Evolutionary conservation across 1,140 invertebrate species (phyloP).

Genomic region (Camponotus vicinus): DNA sequence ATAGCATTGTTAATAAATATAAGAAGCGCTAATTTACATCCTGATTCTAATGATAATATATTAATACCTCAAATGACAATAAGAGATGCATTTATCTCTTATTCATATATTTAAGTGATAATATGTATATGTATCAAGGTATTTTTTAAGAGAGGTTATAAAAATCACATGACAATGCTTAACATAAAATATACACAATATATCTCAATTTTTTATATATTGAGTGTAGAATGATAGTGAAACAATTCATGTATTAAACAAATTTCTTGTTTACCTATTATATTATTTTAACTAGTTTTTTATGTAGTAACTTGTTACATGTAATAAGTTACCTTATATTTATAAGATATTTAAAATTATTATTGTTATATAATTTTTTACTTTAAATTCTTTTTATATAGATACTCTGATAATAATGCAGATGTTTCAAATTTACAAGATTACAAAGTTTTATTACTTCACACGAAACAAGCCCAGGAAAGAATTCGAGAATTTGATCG

Average conservation of each 20-base stretch:
- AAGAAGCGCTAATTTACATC: conserved; percentile 20
- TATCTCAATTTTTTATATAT: not conserved
- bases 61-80: conserved; percentile 73
- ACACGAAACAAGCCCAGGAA: conserved; percentile 75
- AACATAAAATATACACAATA: conserved; percentile 17
- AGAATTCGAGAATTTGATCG: conserved; percentile 82
- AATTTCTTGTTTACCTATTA: not conserved
- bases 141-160: conserved; percentile 3
- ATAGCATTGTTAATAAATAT: conserved; percentile 33
- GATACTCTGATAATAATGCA: conserved; percentile 27
- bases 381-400: conserved; percentile 42
- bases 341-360: conserved; percentile 8
- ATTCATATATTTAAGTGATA: not conserved
- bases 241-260: not conserved
- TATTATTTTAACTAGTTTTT: not conserved
- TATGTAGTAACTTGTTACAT: too few relatives aligned
- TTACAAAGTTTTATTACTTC: conserved; percentile 1
- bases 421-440: conserved; percentile 37
- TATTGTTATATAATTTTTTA: conserved; percentile 18
- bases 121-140: not conserved
- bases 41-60: conserved; percentile 37
- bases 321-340: not conserved
- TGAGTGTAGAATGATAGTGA: not conserved
- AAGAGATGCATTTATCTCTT: not conserved
- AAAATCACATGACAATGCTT: conserved; percentile 57